A percentile compares a stretch with the other conserved stretches of the same genome.
These are phyloP conservation scores for Liasis olivaceus DNA, from an alignment of 2,797 vertebrate genomes.

Conservation along the genomic window DNA sequence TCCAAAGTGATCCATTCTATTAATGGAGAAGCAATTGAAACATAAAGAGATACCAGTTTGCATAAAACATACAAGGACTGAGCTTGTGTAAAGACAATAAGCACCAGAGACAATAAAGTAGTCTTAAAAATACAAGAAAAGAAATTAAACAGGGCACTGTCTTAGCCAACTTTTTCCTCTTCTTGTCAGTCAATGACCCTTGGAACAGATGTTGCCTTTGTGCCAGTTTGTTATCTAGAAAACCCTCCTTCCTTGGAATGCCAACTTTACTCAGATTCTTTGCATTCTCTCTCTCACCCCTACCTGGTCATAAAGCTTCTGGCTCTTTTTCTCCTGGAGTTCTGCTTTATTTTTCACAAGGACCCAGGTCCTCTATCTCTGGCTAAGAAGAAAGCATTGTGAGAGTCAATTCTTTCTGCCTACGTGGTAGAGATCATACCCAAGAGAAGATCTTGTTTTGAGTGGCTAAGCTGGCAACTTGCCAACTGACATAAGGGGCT, in stretches of 20 bases:
- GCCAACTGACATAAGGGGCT: no score
- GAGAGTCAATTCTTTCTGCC: not conserved
- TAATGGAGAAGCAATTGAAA: not conserved
- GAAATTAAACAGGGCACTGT: not conserved
- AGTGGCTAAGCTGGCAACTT: not conserved
- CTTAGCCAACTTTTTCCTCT: not conserved
- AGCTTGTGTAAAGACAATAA: not conserved
- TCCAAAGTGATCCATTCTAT: not conserved
- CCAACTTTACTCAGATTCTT: not conserved
- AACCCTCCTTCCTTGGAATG: not conserved
- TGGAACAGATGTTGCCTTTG: not conserved
- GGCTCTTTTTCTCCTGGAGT: not conserved
- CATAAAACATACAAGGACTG: not conserved
- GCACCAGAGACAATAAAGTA: not conserved
- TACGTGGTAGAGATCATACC: not conserved
- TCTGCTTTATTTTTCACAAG: not conserved
- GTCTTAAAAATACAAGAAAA: not conserved
- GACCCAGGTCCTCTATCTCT: not conserved
- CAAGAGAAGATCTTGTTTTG: not conserved
- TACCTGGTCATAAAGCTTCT: not conserved
- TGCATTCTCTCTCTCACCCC: not conserved
- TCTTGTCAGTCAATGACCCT: not conserved
- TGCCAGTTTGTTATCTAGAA: not conserved
- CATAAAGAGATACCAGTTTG: not conserved
- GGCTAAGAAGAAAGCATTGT: not conserved